These are phyloP conservation scores for Serrognathus titanus DNA, from an alignment of 2,888 invertebrate species.

Conservation along the genomic window DNA sequence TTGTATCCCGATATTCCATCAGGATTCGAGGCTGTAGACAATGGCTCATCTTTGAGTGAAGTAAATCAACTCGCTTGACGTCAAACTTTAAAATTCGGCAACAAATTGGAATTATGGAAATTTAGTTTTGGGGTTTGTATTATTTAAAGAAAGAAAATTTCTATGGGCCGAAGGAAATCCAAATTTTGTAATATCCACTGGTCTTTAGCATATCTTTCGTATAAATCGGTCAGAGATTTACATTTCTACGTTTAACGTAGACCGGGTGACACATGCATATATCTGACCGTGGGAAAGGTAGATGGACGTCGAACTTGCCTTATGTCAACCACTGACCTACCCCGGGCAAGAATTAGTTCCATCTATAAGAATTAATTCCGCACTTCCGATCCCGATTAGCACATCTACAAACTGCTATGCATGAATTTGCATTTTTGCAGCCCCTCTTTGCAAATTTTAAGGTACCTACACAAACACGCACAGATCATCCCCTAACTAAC, in stretches of 20 bases:
- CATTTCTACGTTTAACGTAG: constrained; percentile 1
- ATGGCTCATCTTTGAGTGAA: constrained; percentile 18
- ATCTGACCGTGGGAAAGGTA: constrained; percentile 10
- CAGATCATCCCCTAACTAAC: neutral
- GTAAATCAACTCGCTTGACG: constrained; percentile 15
- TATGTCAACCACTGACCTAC: neutral
- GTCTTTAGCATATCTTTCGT: neutral
- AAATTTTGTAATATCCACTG: neutral
- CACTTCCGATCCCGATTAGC: constrained; percentile 1
- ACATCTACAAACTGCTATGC: neutral
- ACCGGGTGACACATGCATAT: constrained; percentile 1
- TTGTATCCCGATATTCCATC: constrained; percentile 25
- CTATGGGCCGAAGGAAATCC: neutral
- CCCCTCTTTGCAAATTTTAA: neutral
- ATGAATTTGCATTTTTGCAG: neutral
- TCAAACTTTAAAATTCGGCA: constrained; percentile 22
- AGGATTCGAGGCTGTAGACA: constrained; percentile 22
- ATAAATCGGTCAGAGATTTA: constrained; percentile 5
- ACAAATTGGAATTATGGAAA: constrained; percentile 24
- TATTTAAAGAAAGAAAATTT: constrained; percentile 9
- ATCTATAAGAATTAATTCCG: neutral
- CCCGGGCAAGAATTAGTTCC: neutral
- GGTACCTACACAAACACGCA: too few species aligned
- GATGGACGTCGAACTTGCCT: neutral
- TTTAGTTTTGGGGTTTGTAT: constrained; percentile 16